Percentiles rank a stretch among this genome's conserved stretches.
Conservation (phyloP, 1,140 invertebrate genomes). For the honey bee (Apis mellifera) region Amel_HAv3.1 CM009936.2:13449501-13450000, state of each 20-base stretch:
- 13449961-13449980: conserved; percentile 32
- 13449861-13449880: conserved; percentile 30
- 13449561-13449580: not conserved
- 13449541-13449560: not conserved
- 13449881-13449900: not conserved
- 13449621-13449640: conserved; percentile 33
- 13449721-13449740: conserved; percentile 60
- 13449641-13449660: conserved; percentile 37
- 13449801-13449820: conserved; percentile 45
- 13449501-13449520: too few species aligned
- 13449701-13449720: conserved; percentile 59
- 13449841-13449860: conserved; percentile 54
- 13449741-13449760: conserved; percentile 60
- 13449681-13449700: conserved; percentile 65
- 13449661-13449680: conserved; percentile 57
- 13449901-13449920: conserved; percentile 6
- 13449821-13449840: conserved; percentile 31
- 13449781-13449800: conserved; percentile 23
- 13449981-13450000: not conserved
- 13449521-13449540: too few species aligned
- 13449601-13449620: conserved; percentile 36
- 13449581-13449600: not conserved
- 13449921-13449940: conserved; percentile 36
- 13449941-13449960: conserved; percentile 25
- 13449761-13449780: conserved; percentile 61